A percentile compares a stretch with the other conserved stretches of the same genome.
Conservation (phyloP, 2,797 vertebrate species). For the Nasua narica region DNA sequence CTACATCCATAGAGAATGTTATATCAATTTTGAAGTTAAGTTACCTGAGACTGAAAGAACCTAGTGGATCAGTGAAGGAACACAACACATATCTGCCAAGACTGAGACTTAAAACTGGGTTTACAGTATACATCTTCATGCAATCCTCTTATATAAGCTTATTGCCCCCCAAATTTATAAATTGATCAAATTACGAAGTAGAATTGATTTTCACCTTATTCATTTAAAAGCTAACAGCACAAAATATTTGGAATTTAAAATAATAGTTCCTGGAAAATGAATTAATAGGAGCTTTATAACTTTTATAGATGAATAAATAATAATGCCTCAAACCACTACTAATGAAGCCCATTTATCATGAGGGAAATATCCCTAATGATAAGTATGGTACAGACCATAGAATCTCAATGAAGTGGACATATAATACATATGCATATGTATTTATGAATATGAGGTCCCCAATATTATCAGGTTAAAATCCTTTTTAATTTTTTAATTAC, state of each 20-base stretch:
- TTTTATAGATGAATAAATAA: slow-evolving; percentile 62
- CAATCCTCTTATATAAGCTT: background rate
- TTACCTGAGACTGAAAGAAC: background rate
- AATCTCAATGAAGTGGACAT: slow-evolving; percentile 52
- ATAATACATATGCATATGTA: background rate
- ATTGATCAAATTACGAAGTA: background rate
- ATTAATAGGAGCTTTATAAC: slow-evolving; percentile 50
- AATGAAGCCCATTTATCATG: slow-evolving; percentile 66
- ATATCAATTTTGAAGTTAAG: slow-evolving; percentile 1
- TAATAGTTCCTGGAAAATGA: slow-evolving; percentile 15
- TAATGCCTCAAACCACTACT: slow-evolving; percentile 37
- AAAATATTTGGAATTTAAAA: slow-evolving; percentile 34
- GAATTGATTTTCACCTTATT: background rate
- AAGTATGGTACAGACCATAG: background rate
- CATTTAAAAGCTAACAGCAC: slow-evolving; percentile 21
- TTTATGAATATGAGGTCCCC: background rate
- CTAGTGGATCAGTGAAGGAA: background rate
- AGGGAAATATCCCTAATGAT: slow-evolving; percentile 50
- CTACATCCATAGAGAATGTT: background rate
- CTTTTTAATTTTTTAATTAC: slow-evolving; percentile 13
- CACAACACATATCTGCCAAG: background rate
- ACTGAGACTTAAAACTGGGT: background rate
- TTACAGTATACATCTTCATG: background rate
- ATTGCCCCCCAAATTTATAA: background rate
- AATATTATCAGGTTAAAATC: background rate